Evolutionary conservation across 1,140 invertebrate genomes (phyloP).

Genomic region (Cataglyphis hispanica): DNA sequence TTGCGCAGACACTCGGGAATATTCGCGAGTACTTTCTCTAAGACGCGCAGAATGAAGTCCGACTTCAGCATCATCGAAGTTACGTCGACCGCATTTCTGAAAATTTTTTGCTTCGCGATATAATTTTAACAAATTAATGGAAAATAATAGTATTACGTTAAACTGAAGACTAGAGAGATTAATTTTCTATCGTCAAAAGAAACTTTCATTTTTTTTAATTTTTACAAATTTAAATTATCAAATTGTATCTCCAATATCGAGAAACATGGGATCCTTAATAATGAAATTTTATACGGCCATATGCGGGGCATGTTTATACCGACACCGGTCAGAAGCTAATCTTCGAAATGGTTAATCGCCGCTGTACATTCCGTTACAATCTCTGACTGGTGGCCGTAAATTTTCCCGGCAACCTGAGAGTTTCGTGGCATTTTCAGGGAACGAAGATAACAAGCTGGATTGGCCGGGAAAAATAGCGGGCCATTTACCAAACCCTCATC

Average conservation of each 20-base stretch:
- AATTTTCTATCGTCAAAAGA: not conserved
- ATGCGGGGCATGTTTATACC: slow-evolving; percentile 17
- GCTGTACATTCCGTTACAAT: slow-evolving; percentile 21
- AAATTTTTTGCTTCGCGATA: not conserved
- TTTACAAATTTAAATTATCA: not conserved
- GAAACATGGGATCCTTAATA: too few species aligned
- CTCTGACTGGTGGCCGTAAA: slow-evolving; percentile 36
- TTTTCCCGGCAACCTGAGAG: slow-evolving; percentile 40
- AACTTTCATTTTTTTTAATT: not conserved
- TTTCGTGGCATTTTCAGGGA: slow-evolving; percentile 29
- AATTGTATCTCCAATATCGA: not conserved
- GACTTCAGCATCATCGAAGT: not conserved
- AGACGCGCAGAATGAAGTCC: not conserved
- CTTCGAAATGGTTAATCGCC: slow-evolving; percentile 39
- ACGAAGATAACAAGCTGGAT: slow-evolving; percentile 57
- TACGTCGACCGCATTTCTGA: not conserved
- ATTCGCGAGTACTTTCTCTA: slow-evolving; percentile 1
- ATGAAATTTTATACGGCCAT: not conserved
- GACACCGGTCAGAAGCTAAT: slow-evolving; percentile 44
- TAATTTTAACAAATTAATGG: not conserved
- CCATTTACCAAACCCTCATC: slow-evolving; percentile 46
- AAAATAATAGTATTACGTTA: not conserved
- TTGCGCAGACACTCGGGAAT: slow-evolving; percentile 35
- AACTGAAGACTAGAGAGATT: not conserved
- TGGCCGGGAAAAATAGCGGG: slow-evolving; percentile 42